phyloP scores from a whole-genome alignment of 2,797 vertebrate species.

The Darevskia nairensis region DNA sequence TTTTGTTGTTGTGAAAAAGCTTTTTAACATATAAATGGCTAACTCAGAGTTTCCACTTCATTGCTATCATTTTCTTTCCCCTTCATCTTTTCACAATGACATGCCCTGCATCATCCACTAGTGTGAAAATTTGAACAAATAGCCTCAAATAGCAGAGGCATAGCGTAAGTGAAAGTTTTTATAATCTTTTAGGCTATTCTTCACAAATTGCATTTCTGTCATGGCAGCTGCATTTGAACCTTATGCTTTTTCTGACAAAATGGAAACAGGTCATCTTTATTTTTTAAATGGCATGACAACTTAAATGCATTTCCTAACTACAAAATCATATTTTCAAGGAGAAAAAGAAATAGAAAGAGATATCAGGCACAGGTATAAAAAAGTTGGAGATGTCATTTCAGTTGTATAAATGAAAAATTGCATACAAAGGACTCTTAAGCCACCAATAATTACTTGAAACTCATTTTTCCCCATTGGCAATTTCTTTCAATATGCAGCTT shows the following conservation, averaged over 20 bases:
- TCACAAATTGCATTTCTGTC: constrained; percentile 68
- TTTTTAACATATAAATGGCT: constrained; percentile 9
- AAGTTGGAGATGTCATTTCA: constrained; percentile 55
- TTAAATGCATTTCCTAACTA: constrained; percentile 57
- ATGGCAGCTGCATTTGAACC: constrained; percentile 69
- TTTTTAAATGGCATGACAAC: constrained; percentile 67
- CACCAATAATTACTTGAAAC: constrained; percentile 56
- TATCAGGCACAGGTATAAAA: constrained; percentile 28
- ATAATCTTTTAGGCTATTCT: constrained; percentile 63
- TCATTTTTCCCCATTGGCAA: constrained; percentile 16
- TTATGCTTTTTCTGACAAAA: constrained; percentile 58
- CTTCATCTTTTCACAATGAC: constrained; percentile 34
- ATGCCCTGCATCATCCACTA: constrained; percentile 49
- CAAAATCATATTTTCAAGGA: constrained; percentile 58
- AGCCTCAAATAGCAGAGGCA: constrained; percentile 56
- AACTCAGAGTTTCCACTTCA: constrained; percentile 38
- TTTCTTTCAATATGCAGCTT: constrained; percentile 15
- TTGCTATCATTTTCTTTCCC: constrained; percentile 19
- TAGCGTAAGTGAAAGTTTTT: constrained; percentile 54
- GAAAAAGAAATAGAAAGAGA: constrained; percentile 10
- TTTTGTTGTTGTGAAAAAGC: rapidly evolving
- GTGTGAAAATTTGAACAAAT: constrained; percentile 69
- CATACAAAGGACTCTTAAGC: constrained; percentile 29
- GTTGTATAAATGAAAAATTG: constrained; percentile 60
- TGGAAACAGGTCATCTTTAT: constrained; percentile 66